Evolutionary conservation across 1,140 invertebrate genomes (phyloP), one percentile per base, ranked within the genome.

Genomic region (Hestina assimilis): DNA sequence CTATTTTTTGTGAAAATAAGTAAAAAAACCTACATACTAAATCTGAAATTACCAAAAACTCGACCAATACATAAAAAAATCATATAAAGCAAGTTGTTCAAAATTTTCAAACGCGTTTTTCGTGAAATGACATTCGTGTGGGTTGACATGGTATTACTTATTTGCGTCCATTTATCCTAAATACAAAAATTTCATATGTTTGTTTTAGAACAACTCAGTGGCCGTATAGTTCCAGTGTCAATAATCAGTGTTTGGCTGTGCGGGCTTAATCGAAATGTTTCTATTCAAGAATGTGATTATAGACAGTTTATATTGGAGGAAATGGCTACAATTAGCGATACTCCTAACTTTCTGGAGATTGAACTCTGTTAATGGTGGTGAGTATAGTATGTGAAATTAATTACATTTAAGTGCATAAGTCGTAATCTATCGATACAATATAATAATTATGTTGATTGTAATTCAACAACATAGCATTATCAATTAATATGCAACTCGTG

Each of bases 191-290:
- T 75, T 68, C 58, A 69, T 62, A 73, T 72, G 60, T 75, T 75
- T 56, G 41, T 63, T 64, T 58, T 74, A 66, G 53, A 73, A 73
- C 46, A 71, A 54, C 43, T 65, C 69, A 81, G 80, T 83, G 79
- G 79, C 75, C 66, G 79, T 77, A 62, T 71, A 55, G 47, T 52
- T 60, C 63, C 46, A 72, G 67, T 80, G 72, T 75, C 75, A 78
- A 72, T 78, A 75, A 62, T 67, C 73, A 68, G 70, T 81, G 71
- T 79, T 77, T 78, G 66, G 43, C 48, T 62, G 64, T 72, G 66
- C 67, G 61, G 56, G 58, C 69, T 64, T 75, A 81, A 69, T 72
- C 69, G 65, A 59, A 51, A 82, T 82, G 77, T 77, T 78, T 72
- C 41, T 69, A 23, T 64, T 61, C 31, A 76, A 71, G 59, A 79